Conservation (phyloP, 2,888 invertebrate genomes). For the Ormyrus thymus region DNA sequence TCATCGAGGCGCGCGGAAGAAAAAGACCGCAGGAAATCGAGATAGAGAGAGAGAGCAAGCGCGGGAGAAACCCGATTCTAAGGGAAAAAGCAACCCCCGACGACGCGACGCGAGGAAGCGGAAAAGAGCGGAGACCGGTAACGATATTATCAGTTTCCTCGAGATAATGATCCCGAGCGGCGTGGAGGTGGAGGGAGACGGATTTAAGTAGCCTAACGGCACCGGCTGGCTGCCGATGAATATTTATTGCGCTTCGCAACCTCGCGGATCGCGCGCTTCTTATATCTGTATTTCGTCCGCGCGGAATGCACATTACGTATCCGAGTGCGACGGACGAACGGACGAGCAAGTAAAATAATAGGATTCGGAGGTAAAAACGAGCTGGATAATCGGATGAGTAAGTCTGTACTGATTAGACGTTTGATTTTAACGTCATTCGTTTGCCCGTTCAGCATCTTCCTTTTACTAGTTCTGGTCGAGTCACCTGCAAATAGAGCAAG, state of each 20-base stretch:
- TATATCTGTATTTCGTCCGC: too few species aligned
- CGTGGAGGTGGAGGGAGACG: background rate
- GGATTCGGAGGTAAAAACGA: background rate
- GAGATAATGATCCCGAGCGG: constrained; percentile 6
- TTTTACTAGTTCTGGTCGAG: too few species aligned
- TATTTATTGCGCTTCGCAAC: constrained; percentile 34
- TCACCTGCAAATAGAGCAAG: too few species aligned
- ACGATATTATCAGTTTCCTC: constrained; percentile 47
- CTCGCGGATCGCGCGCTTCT: background rate
- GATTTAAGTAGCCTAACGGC: constrained; percentile 34
- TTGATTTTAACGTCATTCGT: too few species aligned
- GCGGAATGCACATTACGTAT: background rate
- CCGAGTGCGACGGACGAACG: background rate
- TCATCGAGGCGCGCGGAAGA: background rate
- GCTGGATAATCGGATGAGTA: constrained; percentile 2
- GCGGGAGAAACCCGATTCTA: too few species aligned
- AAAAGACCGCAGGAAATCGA: background rate
- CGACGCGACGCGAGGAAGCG: background rate
- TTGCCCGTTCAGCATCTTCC: too few species aligned
- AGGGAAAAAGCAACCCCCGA: too few species aligned
- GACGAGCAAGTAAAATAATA: constrained; percentile 8
- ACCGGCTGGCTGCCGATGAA: constrained; percentile 23
- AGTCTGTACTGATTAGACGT: constrained; percentile 10
- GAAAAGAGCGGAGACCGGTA: background rate
- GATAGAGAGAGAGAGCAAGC: too few species aligned